A percentile compares a stretch with the other conserved stretches of the same genome.
Conservation (phyloP, 2,797 vertebrate genomes). For the Malacoctenus gilli region DNA sequence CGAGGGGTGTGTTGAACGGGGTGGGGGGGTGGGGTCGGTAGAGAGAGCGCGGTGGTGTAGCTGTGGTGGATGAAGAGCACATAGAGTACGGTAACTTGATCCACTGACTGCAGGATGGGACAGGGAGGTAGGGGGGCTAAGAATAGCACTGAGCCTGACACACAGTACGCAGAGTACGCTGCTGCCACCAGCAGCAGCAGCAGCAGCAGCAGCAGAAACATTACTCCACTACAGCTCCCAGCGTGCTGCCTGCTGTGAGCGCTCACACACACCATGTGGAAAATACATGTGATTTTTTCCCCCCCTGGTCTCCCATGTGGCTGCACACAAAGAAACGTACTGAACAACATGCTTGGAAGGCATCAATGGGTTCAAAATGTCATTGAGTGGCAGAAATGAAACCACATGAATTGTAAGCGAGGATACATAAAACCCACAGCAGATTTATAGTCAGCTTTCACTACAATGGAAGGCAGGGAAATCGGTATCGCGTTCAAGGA, state of each 20-base stretch:
- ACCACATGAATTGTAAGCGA: conserved; percentile 6
- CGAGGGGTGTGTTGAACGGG: conserved; percentile 4
- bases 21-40: neutral
- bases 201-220: conserved; percentile 34
- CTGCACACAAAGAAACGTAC: conserved; percentile 26
- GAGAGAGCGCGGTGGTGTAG: conserved; percentile 16
- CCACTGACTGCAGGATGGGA: conserved; percentile 75
- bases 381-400: neutral
- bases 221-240: conserved; percentile 54
- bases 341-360: conserved; percentile 14
- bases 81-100: conserved; percentile 73
- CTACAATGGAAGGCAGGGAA: conserved; percentile 23
- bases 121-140: conserved; percentile 68
- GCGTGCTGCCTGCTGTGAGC: conserved; percentile 53
- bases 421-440: conserved; percentile 6
- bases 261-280: conserved; percentile 46
- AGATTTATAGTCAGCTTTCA: neutral
- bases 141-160: conserved; percentile 73
- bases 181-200: conserved; percentile 12
- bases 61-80: conserved; percentile 49
- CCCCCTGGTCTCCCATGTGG: conserved; percentile 44
- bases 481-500: conserved; percentile 38
- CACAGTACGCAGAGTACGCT: conserved; percentile 49
- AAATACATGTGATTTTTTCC: conserved; percentile 52
- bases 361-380: neutral